phyloP scores from a whole-genome alignment of 1,140 invertebrate genomes.

The Colletes gigas region DNA sequence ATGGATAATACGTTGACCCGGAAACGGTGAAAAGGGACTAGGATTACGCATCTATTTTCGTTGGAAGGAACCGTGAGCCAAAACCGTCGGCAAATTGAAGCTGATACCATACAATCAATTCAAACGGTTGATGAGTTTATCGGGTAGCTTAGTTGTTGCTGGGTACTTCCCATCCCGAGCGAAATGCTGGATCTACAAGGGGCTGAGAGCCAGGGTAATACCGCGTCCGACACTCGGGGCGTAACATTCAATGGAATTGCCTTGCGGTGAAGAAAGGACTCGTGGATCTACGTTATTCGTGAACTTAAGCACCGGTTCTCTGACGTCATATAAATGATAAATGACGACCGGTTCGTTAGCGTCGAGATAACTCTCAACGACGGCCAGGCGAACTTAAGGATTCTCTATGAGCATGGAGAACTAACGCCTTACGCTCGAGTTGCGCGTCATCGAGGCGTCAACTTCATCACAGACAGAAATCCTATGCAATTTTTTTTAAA shows the following conservation, averaged over 20 bases:
- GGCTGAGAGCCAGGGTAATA: constrained; percentile 44
- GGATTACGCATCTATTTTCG: constrained; percentile 18
- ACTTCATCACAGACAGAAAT: not conserved
- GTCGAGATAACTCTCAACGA: constrained; percentile 1
- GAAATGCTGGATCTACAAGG: constrained; percentile 40
- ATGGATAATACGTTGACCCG: not conserved
- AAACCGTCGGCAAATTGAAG: constrained; percentile 54
- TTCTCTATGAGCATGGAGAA: not conserved
- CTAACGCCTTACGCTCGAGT: not conserved
- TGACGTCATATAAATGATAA: constrained; percentile 13
- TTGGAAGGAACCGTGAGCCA: constrained; percentile 32
- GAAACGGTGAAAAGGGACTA: not conserved
- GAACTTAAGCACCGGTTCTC: constrained; percentile 1
- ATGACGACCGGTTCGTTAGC: constrained; percentile 14
- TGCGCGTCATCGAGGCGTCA: not conserved
- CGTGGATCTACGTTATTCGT: not conserved
- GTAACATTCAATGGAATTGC: constrained; percentile 35
- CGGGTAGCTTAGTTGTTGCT: constrained; percentile 55
- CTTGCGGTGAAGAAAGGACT: constrained; percentile 25
- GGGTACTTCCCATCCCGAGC: constrained; percentile 16
- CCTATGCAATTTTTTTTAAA: no score
- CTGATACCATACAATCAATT: constrained; percentile 61
- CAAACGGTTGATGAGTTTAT: constrained; percentile 65
- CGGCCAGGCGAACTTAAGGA: constrained; percentile 4
- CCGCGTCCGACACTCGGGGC: constrained; percentile 14